Evolutionary conservation across 2,797 vertebrate species (phyloP).

Genomic region (Pteronotus mesoamericanus): DNA sequence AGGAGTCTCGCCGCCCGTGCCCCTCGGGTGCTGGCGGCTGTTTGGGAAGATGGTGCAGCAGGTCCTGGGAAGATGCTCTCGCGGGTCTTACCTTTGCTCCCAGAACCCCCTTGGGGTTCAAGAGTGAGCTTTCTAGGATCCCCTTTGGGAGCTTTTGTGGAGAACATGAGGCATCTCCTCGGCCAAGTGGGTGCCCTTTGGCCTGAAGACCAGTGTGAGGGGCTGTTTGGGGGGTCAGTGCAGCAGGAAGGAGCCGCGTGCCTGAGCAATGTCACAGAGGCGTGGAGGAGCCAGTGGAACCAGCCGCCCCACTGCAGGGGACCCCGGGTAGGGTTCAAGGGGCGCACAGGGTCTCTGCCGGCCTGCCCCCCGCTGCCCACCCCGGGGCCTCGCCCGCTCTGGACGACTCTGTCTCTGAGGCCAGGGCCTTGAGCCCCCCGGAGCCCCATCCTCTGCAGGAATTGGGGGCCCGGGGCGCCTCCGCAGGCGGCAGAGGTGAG

Average conservation of each 20-base stretch:
- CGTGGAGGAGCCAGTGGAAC: neutral
- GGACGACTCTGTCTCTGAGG: neutral
- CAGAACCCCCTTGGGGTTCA: rapidly evolving
- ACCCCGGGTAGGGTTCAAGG: rapidly evolving
- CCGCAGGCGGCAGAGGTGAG: rapidly evolving
- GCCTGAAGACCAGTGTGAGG: rapidly evolving
- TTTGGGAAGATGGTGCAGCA: rapidly evolving
- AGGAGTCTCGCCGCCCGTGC: rapidly evolving
- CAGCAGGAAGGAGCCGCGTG: neutral
- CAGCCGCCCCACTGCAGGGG: neutral
- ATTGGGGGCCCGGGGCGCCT: rapidly evolving
- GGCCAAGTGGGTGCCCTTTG: neutral
- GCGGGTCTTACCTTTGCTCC: rapidly evolving
- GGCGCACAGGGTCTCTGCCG: neutral
- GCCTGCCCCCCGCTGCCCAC: too few species aligned
- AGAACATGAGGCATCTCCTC: neutral
- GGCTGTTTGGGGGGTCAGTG: rapidly evolving
- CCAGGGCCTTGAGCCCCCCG: neutral
- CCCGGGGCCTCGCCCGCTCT: neutral
- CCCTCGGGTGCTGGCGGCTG: neutral
- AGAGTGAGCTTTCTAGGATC: neutral
- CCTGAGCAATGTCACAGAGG: neutral
- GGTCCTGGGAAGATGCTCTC: neutral
- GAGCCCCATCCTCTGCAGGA: neutral
- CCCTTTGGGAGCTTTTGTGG: neutral